Evolutionary conservation across 53 echinoderm and acorn worm genomes (phyloP), one percentile per base, ranked within the genome.

Genomic region (Pentamera pediparva): DNA sequence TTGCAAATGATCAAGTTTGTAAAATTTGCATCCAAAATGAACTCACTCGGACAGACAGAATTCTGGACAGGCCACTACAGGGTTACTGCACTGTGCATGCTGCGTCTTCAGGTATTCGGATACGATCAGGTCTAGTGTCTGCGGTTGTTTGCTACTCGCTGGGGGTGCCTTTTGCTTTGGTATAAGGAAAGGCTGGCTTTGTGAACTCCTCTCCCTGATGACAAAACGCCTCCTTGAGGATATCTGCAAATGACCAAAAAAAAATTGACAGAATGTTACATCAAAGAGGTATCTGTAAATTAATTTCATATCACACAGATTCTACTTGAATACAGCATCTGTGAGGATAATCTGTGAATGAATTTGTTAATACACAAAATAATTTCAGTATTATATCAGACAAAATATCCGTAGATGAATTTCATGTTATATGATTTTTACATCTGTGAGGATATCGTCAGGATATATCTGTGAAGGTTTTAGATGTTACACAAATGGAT

Each of bases 41-140:
- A 83, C 90, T 95, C 69, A 95, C 95, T 95, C 95, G 50, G 87
- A 71, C 29, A 95, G 65, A 39, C 90, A 95, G 74, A 95, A 95
- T 37, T 85, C 82, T 20, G 95, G 95, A 40, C 90, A 87, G 6
- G 90, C 89, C 3, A 95, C 89, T 45, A 95, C 95, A 19, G 95
- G 95, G 56, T 95, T 91, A 21, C 76, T 76, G 55, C 95, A 95
- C 50, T 87, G 85, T n/a, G 95, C 90, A 79, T 95, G 95, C 69
- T 95, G 95, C 53, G 90, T 85, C 81, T 79, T 84, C 54, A 95
- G 88, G 63, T 90, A 95, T 59, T 95, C 75, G 7, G 87, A 87
- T 17, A 95, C 95, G 25, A 95, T 95, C 19, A 76, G 47, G 21
- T 95, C 95, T 32, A 95, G 79, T 12, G 87, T 79, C 0, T 90